Base-by-base conservation (phyloP, 2,888 invertebrate species). In the Metellina segmentata region DNA sequence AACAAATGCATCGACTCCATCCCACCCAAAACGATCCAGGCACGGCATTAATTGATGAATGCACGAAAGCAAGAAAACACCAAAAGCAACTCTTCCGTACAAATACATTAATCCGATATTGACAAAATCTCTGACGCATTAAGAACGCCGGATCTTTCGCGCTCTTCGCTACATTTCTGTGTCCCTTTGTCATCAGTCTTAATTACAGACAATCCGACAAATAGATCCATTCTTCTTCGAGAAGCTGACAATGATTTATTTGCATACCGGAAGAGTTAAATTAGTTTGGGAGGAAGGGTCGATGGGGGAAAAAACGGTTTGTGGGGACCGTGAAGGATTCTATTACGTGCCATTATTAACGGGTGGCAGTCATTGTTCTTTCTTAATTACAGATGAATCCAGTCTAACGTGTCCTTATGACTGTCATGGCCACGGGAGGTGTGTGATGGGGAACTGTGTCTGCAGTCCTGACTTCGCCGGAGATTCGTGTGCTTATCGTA, bases 391-490 rank as follows among this genome's bases (percentile, higher is more conserved):
- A 94, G 98, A 98, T 90, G 97, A 98, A 71, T 97, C 98, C 94
- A 98, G 98, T 93, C 97, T 98, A 92, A 93, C 93, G 51, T 98
- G 98, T 95, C 98, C 97, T 71, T 98, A 98, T 95, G 98, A 98
- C 95, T 98, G 98, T 95, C 98, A 97, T 90, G 98, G 98, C 52
- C 97, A 98, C 93, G 98, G 98, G 79, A 97, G 97, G 82, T 98
- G 98, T 95, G 98, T 98, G 95, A 96, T 98, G 94, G 98, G 98
- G 92, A 98, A 97, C 95, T 98, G 98, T 95, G 98, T 98, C 95
- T 98, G 98, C 95, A 94, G 93, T 83, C 91, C 94, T 8, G 94
- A 94, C 52, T 94, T 93, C 82, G 93, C 93, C 72, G 94, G 94
- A 69, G 94, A 94, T 48, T 94, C 94, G 53, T 94, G 94, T 89